A percentile compares a stretch with the other conserved stretches of the same genome.
Conservation (phyloP, 35 echinoderm and acorn worm genomes). For the Heliocidaris tuberculata region DNA sequence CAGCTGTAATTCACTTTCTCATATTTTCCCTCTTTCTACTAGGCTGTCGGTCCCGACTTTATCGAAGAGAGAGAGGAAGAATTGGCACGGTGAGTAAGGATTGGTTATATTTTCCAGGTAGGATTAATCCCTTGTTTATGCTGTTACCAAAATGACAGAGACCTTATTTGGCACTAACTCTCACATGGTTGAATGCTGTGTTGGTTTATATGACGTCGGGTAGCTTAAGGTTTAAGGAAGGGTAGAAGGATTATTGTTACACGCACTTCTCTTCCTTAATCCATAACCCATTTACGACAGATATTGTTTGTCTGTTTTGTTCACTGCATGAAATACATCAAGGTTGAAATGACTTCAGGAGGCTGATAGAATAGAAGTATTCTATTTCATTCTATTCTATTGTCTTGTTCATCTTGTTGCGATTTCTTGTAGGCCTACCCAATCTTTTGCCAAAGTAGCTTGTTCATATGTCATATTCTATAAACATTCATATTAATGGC, state of each 20-base stretch:
- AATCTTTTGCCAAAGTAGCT: background rate
- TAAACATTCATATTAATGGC: background rate
- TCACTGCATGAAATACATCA: background rate
- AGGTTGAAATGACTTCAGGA: background rate
- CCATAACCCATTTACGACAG: background rate
- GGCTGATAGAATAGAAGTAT: background rate
- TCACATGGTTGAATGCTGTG: background rate
- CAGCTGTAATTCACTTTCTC: background rate
- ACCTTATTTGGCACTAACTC: background rate
- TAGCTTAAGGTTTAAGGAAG: background rate
- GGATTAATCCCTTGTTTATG: constrained; percentile 35
- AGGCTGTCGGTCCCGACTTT: constrained; percentile 72
- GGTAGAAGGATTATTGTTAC: background rate
- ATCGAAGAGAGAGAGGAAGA: constrained; percentile 83
- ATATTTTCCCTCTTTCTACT: background rate
- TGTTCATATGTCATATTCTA: background rate
- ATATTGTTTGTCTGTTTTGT: background rate
- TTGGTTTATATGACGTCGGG: background rate
- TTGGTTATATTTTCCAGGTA: constrained; percentile 39
- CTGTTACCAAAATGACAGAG: constrained; percentile 23
- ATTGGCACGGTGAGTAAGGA: constrained; percentile 71
- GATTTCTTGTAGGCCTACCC: background rate
- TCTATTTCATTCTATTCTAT: background rate
- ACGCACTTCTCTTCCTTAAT: background rate
- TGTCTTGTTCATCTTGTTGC: background rate